Evolutionary conservation across 1,140 invertebrate species (phyloP).

Genomic region (Diabrotica undecimpunctata): DNA sequence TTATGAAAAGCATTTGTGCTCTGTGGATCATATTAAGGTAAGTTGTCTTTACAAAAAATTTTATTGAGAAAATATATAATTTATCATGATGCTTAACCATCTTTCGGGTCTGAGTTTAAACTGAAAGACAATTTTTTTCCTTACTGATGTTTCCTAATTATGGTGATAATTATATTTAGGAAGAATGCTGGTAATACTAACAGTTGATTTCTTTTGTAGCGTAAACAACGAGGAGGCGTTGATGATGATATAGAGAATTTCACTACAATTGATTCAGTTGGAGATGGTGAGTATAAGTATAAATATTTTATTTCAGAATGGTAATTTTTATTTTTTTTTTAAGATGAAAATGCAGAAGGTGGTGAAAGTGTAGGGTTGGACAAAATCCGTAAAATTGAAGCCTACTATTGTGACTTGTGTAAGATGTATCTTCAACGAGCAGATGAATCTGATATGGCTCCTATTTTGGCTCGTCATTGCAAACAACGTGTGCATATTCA

Average conservation of each 20-base stretch:
- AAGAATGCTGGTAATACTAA: neutral
- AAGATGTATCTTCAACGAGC: slow-evolving; percentile 64
- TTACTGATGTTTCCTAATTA: neutral
- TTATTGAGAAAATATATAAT: neutral
- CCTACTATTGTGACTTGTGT: slow-evolving; percentile 70
- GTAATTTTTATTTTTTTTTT: neutral
- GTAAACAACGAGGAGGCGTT: slow-evolving; percentile 54
- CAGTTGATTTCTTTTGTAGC: slow-evolving; percentile 45
- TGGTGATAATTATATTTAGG: no score
- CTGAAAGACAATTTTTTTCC: neutral
- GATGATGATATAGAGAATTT: slow-evolving; percentile 61
- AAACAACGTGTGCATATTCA: slow-evolving; percentile 65
- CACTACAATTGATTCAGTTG: slow-evolving; percentile 78
- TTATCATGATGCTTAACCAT: neutral
- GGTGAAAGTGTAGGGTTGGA: slow-evolving; percentile 62
- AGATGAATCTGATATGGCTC: slow-evolving; percentile 55
- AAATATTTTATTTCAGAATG: no score
- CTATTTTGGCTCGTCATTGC: slow-evolving; percentile 65
- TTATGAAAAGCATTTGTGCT: slow-evolving; percentile 76
- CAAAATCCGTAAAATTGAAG: slow-evolving; percentile 71
- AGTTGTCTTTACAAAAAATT: slow-evolving; percentile 17
- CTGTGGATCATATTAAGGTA: slow-evolving; percentile 75
- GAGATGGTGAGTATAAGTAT: slow-evolving; percentile 71
- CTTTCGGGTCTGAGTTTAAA: neutral
- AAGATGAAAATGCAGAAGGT: neutral